Base-by-base conservation (phyloP, 2,113 vertebrate species). In the Eulemur macaco region DNA sequence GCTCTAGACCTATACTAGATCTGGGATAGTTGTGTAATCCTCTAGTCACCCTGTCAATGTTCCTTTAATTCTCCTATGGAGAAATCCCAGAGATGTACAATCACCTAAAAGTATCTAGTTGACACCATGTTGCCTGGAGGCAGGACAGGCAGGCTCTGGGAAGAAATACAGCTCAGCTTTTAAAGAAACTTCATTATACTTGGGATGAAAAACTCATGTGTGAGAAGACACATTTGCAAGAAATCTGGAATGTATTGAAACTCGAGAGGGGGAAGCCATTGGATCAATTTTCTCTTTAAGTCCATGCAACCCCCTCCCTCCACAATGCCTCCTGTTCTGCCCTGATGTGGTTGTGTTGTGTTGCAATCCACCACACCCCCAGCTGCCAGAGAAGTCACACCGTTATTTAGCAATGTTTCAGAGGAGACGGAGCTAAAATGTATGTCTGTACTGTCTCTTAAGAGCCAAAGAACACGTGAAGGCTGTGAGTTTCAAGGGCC, bases 401-500 rank as follows among this genome's bases (percentile, higher is more conserved):
- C 14, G 52, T n/a, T 74, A n/a, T 23, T 58, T 15, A 76, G 50
- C 54, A 60, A 45, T 63, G 64, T 56, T 74, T 92, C 58, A 83
- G 64, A 76, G 21, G n/a, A 6, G 37, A 63, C 2, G 68, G 27
- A 23, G 27, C n/a, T 71, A 74, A 90, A 17, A 4, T 6, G 31
- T 52, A 39, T 17, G 15, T 74, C n/a, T 64, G 17, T 39, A 80
- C 78, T 85, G 37, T 69, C 60, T 76, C 68, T 34, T 34, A 84
- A 91, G 45, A 94, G 66, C 39, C 76, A 58, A 83, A 69, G 39
- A 89, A 64, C 52, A 73, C 27, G 71, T 52, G 18, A 71, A 80
- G 64, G 4, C 39, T 89, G 71, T 89, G 84, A 54, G 69, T 97
- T 86, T 69, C 64, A 56, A 91, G n/a, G 56, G 73, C 52, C 50